Conservation (phyloP, 2,797 vertebrate species). For the Danio aesculapii region DNA sequence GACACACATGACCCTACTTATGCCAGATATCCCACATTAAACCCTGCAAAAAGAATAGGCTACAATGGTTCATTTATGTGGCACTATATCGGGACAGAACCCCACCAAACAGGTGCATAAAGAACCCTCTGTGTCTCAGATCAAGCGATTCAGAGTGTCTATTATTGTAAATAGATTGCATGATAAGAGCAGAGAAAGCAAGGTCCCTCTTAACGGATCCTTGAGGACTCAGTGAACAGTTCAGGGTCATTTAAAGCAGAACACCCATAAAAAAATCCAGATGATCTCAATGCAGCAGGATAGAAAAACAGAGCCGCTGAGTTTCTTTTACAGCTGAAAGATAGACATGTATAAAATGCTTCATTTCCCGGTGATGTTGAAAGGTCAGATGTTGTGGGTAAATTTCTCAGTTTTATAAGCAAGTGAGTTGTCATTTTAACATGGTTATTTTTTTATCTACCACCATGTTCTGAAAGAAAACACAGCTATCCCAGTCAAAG, state of each 20-base stretch:
- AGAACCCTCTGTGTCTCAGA: slow-evolving; percentile 64
- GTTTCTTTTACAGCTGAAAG: slow-evolving; percentile 29
- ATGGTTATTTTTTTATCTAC: slow-evolving; percentile 60
- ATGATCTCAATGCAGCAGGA: slow-evolving; percentile 63
- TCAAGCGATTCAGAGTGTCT: slow-evolving; percentile 65
- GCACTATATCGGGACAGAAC: slow-evolving; percentile 65
- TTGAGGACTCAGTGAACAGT: slow-evolving; percentile 67
- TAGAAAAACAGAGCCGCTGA: slow-evolving; percentile 54
- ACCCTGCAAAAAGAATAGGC: slow-evolving; percentile 67
- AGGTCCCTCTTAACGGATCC: slow-evolving; percentile 68
- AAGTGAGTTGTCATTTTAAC: slow-evolving; percentile 40
- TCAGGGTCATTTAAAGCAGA: slow-evolving; percentile 72
- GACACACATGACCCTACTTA: slow-evolving; percentile 67
- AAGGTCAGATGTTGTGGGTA: slow-evolving; percentile 66
- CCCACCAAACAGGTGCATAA: slow-evolving; percentile 62
- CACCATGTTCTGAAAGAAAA: slow-evolving; percentile 55
- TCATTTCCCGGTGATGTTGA: slow-evolving; percentile 61
- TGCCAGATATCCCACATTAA: slow-evolving; percentile 69
- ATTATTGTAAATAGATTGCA: slow-evolving; percentile 67
- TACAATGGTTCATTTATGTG: slow-evolving; percentile 71
- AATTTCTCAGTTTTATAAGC: slow-evolving; percentile 62
- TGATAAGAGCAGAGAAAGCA: slow-evolving; percentile 70
- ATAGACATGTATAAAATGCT: slow-evolving; percentile 58
- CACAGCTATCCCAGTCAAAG: not conserved
- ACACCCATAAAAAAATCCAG: slow-evolving; percentile 66